Conservation (phyloP, 1,140 invertebrate genomes). For the Atta cephalotes region DNA sequence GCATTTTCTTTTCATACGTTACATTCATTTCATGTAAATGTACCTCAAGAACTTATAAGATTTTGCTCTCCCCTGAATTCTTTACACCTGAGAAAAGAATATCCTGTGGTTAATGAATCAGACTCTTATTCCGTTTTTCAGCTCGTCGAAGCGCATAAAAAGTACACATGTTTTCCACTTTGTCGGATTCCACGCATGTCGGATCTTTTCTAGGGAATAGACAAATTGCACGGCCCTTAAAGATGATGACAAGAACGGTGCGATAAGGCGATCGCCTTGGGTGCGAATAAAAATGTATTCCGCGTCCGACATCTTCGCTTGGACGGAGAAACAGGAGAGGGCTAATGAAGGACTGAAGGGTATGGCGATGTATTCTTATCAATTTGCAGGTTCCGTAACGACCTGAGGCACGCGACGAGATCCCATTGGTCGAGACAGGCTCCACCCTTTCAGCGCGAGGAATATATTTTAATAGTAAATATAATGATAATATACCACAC, state of each 20-base stretch:
- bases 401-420: slow-evolving; percentile 81
- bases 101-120: slow-evolving; percentile 6
- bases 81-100: slow-evolving; percentile 5
- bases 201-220: slow-evolving; percentile 14
- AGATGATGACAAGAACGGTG: neutral
- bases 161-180: slow-evolving; percentile 4
- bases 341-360: slow-evolving; percentile 44
- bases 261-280: slow-evolving; percentile 3
- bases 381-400: slow-evolving; percentile 83
- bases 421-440: slow-evolving; percentile 81
- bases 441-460: slow-evolving; percentile 81
- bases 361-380: slow-evolving; percentile 81
- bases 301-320: slow-evolving; percentile 41
- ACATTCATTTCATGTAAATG: neutral
- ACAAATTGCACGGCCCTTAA: slow-evolving; percentile 14
- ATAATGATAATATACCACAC: slow-evolving; percentile 76
- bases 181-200: neutral
- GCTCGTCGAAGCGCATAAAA: slow-evolving; percentile 42
- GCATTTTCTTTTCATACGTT: neutral
- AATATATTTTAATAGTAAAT: slow-evolving; percentile 84
- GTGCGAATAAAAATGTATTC: slow-evolving; percentile 44
- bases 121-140: slow-evolving; percentile 29
- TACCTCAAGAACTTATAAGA: neutral
- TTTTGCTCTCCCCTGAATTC: slow-evolving; percentile 2
- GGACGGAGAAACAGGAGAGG: slow-evolving; percentile 38